Conservation (phyloP, 2,888 invertebrate species). For the Arctia plantaginis region DNA sequence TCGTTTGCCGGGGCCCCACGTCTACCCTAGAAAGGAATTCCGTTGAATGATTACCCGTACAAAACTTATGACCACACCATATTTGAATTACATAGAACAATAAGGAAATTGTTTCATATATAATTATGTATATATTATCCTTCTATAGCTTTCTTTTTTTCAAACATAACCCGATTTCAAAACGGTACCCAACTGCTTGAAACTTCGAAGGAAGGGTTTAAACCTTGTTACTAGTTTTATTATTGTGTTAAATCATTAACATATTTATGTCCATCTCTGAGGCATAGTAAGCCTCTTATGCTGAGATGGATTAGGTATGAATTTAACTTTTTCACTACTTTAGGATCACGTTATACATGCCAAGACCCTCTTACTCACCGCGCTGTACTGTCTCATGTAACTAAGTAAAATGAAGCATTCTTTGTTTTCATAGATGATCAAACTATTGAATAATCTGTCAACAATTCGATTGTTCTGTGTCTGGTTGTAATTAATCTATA, state of each 20-base stretch:
- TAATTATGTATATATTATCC: constrained; percentile 17
- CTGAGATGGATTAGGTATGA: neutral
- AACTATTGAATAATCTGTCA: neutral
- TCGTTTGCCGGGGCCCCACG: no score
- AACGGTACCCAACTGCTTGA: neutral
- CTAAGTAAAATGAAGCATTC: neutral
- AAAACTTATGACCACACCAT: constrained; percentile 17
- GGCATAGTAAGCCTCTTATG: neutral
- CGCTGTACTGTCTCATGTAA: neutral
- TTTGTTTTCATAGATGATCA: neutral
- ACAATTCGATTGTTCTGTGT: no score
- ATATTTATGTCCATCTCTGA: neutral
- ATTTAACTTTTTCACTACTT: constrained; percentile 4
- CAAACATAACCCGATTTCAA: neutral
- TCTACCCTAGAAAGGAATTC: no score
- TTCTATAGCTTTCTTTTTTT: neutral
- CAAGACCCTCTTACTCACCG: neutral
- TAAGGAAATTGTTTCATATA: constrained; percentile 19
- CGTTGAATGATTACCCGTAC: neutral
- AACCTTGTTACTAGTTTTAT: constrained; percentile 8
- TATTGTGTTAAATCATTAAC: constrained; percentile 5
- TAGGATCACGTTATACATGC: neutral
- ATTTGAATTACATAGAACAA: neutral
- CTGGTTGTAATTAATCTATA: no score
- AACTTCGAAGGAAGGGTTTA: constrained; percentile 12